Evolutionary conservation across 1,140 invertebrate genomes (phyloP), one percentile per base, ranked within the genome.

Genomic region (Hypothenemus hampei): DNA sequence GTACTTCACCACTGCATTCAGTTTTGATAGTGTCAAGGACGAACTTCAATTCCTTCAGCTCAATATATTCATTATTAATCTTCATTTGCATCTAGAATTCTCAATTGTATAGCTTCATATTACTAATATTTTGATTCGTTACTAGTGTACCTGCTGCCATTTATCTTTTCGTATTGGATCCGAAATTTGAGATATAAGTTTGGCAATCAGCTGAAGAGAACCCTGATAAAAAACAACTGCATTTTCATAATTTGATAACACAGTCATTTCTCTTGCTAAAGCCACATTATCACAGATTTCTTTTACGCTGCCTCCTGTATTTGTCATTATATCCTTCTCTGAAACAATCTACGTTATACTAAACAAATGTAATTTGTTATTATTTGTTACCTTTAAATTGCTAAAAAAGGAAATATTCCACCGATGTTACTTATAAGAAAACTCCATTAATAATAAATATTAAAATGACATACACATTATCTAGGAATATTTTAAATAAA

Each of bases 171-270:
- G 57, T 82, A 83, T 39, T 81, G 82, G 72, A 84, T 86, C 93
- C 11, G 80, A 85, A 37, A 93, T 90, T 29, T 83, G 86, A 13
- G 82, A 77, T 35, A 97, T 78, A 20, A 95, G 78, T 62, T 82
- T 83, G 65, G 92, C 88, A 62, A 96, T 89, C 74, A 93, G 89
- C 70, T 93, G 89, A 23, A 94, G 78, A 3, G 93, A 89, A 40
- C 93, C 91, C 75, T 97, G 89, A 71, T 97, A 98, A 74, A 97
- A 97, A 39, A 97, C 91, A 63, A 85, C 78, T 8, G 93, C 89
- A 50, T 89, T 91, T 66, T 97, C 94, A 71, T 98, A 98, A 72
- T 97, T 96, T 5, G 94, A 93, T 67, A 91, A 85, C 57, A 97
- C 75, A 48, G 92, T 91, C 85, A 91, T 92, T 76, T 98, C 93